A percentile compares a stretch with the other conserved stretches of the same genome.
Conservation (phyloP, 1,140 invertebrate genomes). For the Drosophila elegans region DNA sequence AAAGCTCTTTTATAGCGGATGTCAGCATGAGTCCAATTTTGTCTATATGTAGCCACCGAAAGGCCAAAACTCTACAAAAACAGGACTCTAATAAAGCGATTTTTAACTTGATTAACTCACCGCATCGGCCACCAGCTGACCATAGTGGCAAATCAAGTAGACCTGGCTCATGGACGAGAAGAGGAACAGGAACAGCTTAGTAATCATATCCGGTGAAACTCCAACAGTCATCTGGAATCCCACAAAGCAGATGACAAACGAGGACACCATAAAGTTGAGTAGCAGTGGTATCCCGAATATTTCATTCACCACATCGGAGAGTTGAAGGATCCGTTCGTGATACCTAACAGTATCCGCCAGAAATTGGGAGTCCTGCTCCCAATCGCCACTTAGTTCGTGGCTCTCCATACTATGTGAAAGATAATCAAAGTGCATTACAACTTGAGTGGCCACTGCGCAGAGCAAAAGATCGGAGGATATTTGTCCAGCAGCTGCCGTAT, state of each 20-base stretch:
- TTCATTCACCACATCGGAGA: slow-evolving; percentile 45
- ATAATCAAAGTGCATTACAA: slow-evolving; percentile 73
- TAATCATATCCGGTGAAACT: slow-evolving; percentile 41
- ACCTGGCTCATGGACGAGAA: slow-evolving; percentile 54
- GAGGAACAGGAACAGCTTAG: slow-evolving; percentile 56
- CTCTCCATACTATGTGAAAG: slow-evolving; percentile 26
- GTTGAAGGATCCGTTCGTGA: slow-evolving; percentile 37
- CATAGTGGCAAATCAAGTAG: slow-evolving; percentile 70
- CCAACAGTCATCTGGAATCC: slow-evolving; percentile 74
- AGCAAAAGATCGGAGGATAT: slow-evolving; percentile 67
- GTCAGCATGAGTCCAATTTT: slow-evolving; percentile 63
- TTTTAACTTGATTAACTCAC: slow-evolving; percentile 18
- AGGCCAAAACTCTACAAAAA: slow-evolving; percentile 54
- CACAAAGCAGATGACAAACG: slow-evolving; percentile 77
- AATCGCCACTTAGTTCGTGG: slow-evolving; percentile 38
- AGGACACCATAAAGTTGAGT: slow-evolving; percentile 67
- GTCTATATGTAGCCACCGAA: slow-evolving; percentile 58
- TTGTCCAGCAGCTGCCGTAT: slow-evolving; percentile 64
- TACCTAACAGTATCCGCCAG: slow-evolving; percentile 44
- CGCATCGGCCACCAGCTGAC: slow-evolving; percentile 66
- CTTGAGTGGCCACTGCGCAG: slow-evolving; percentile 52
- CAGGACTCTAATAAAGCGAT: too few species aligned
- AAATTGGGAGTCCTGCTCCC: slow-evolving; percentile 38
- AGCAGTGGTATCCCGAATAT: slow-evolving; percentile 64
- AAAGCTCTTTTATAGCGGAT: slow-evolving; percentile 58